These are phyloP conservation scores for Drosophila austrosaltans DNA, from an alignment of 2,888 invertebrate species.

Conservation along the genomic window DNA sequence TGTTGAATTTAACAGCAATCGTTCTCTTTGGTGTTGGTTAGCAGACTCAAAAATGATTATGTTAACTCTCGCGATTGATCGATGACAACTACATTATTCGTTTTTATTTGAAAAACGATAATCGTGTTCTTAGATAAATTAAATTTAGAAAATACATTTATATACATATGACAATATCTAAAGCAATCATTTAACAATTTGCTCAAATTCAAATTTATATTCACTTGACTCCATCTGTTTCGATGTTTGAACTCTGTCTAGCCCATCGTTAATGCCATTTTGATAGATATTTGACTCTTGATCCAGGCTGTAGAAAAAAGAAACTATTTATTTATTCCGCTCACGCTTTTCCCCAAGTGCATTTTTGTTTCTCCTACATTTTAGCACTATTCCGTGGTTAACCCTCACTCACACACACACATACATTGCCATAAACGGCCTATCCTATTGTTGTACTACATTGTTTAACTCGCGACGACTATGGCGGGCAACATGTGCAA, in stretches of 20 bases:
- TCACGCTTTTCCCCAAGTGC: slow-evolving; percentile 63
- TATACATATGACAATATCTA: background rate
- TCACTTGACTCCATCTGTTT: background rate
- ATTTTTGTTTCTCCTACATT: slow-evolving; percentile 48
- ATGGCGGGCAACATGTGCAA: slow-evolving; percentile 72
- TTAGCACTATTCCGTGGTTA: slow-evolving; percentile 53
- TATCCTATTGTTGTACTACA: slow-evolving; percentile 41
- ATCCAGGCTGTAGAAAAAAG: slow-evolving; percentile 25
- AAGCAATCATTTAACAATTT: slow-evolving; percentile 7
- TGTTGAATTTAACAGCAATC: background rate
- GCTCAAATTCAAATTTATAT: slow-evolving; percentile 27
- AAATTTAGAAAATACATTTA: too few relatives aligned
- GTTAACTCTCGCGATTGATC: slow-evolving; percentile 2
- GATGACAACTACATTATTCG: background rate
- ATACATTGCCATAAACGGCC: slow-evolving; percentile 30
- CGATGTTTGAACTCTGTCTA: background rate
- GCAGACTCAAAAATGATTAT: slow-evolving; percentile 4
- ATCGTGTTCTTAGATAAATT: too few relatives aligned
- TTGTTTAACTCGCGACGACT: slow-evolving; percentile 62
- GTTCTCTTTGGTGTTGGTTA: background rate
- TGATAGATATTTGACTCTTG: slow-evolving; percentile 67
- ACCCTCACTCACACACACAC: slow-evolving; percentile 23
- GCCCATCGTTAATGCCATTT: slow-evolving; percentile 53
- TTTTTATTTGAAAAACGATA: background rate
- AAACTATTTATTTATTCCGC: slow-evolving; percentile 57